phyloP scores from a whole-genome alignment of 1,140 invertebrate genomes.

The Drosophila repleta region DNA sequence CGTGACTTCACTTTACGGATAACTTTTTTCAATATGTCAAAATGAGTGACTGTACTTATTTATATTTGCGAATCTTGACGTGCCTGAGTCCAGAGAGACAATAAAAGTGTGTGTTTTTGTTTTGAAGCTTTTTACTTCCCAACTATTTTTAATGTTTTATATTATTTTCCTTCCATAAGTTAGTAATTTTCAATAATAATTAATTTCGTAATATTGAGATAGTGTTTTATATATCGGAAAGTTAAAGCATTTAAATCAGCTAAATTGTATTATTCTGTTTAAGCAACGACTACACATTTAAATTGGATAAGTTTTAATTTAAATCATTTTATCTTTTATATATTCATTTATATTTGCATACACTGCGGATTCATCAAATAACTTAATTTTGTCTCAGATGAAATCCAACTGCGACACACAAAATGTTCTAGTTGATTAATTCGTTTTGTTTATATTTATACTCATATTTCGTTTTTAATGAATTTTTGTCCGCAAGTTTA shows the following conservation, averaged over 20 bases:
- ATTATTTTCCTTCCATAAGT: too few species aligned
- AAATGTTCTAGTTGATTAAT: slow-evolving; percentile 26
- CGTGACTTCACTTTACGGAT: too few species aligned
- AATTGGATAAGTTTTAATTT: slow-evolving; percentile 29
- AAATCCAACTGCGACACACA: slow-evolving; percentile 44
- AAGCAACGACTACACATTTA: slow-evolving; percentile 34
- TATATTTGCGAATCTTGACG: too few species aligned
- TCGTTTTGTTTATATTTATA: slow-evolving; percentile 24
- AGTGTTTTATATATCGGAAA: too few species aligned
- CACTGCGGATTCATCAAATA: slow-evolving; percentile 28
- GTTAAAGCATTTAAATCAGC: slow-evolving; percentile 24
- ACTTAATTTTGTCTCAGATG: slow-evolving; percentile 30
- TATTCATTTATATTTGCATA: slow-evolving; percentile 28
- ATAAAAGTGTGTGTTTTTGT: too few species aligned
- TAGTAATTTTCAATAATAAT: too few species aligned
- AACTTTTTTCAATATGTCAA: too few species aligned
- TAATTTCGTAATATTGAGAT: background rate
- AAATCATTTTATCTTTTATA: too few species aligned
- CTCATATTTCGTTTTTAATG: slow-evolving; percentile 14
- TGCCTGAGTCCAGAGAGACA: too few species aligned
- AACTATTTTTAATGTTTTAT: too few species aligned
- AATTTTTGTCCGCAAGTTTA: slow-evolving; percentile 13
- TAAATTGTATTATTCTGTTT: slow-evolving; percentile 19
- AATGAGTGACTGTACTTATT: too few species aligned
- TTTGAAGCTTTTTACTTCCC: too few species aligned